phyloP scores from a whole-genome alignment of 2,113 vertebrate species.

The Eupsittula cactorum region DNA sequence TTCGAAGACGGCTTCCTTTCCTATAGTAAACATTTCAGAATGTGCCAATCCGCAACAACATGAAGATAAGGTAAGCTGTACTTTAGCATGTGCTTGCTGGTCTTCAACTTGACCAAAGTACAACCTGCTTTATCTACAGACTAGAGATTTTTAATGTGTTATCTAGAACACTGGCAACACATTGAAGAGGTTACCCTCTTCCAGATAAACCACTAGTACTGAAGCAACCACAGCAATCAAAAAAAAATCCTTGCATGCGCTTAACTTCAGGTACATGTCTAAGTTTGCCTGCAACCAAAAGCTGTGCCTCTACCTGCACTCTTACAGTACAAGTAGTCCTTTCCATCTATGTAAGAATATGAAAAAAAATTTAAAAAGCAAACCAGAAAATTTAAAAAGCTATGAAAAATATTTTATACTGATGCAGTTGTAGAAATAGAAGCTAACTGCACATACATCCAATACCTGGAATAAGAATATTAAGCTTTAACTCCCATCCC shows the following conservation, averaged over 20 bases:
- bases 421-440: not conserved
- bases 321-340: not conserved
- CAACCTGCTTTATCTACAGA: not conserved
- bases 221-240: not conserved
- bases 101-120: constrained; percentile 17
- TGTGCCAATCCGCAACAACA: not conserved
- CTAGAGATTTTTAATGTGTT: not conserved
- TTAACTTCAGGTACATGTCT: not conserved
- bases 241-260: not conserved
- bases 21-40: not conserved
- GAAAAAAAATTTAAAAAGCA: not conserved
- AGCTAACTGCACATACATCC: not conserved
- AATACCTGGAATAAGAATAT: not conserved
- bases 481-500: not conserved
- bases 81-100: not conserved
- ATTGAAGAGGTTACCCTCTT: not conserved
- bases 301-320: not conserved
- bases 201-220: not conserved
- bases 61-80: not conserved
- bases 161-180: not conserved
- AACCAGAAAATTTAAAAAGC: not conserved
- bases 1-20: not conserved
- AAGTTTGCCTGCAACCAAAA: not conserved
- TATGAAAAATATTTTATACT: not conserved
- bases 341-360: not conserved